Conservation (phyloP, 2,888 invertebrate species). For the Willowsia nigromaculata region DNA sequence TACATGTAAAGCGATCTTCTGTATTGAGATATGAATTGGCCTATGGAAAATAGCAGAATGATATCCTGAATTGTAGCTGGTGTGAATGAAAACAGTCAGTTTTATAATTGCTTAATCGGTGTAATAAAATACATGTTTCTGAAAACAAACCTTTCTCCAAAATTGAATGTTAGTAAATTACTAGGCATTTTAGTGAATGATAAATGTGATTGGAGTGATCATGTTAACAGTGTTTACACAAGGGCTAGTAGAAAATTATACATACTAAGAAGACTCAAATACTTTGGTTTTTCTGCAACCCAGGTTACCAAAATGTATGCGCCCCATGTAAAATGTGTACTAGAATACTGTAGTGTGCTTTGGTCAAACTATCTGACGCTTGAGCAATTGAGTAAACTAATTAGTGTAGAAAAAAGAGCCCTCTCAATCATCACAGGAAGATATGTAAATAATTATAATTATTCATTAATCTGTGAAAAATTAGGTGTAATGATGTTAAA, state of each 20-base stretch:
- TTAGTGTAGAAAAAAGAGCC: background rate
- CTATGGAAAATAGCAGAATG: too few relatives aligned
- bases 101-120: too few relatives aligned
- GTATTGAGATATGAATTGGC: too few relatives aligned
- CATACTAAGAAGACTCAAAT: background rate
- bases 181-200: background rate
- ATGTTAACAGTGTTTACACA: background rate
- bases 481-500: background rate
- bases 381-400: background rate
- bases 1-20: too few relatives aligned
- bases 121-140: too few relatives aligned
- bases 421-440: background rate
- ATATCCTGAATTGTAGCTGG: too few relatives aligned
- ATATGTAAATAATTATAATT: background rate
- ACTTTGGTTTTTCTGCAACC: background rate
- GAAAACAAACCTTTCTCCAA: too few relatives aligned
- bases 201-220: background rate
- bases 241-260: background rate
- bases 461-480: background rate
- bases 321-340: background rate
- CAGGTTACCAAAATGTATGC: background rate
- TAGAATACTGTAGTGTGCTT: too few relatives aligned
- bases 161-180: background rate
- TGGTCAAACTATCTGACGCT: too few relatives aligned
- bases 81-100: too few relatives aligned